phyloP scores from a whole-genome alignment of 2,113 vertebrate genomes.

The Argyrosomus japonicus region DNA sequence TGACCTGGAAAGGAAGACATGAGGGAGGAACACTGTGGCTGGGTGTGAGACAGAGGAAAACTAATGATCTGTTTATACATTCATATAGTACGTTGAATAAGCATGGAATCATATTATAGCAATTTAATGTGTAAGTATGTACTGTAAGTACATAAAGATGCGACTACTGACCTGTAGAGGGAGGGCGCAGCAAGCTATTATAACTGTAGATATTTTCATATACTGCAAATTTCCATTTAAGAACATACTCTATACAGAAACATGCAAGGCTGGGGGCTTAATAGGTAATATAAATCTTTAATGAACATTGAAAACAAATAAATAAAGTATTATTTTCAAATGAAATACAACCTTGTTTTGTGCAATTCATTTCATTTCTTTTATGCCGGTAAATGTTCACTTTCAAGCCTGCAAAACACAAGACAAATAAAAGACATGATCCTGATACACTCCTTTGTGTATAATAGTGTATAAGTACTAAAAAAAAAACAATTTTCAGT shows the following conservation, averaged over 20 bases:
- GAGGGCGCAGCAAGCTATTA: neutral
- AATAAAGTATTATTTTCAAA: neutral
- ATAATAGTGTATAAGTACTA: constrained; percentile 29
- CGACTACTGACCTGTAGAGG: constrained; percentile 15
- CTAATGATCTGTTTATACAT: constrained; percentile 63
- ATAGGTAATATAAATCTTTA: constrained; percentile 3
- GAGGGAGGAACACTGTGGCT: constrained; percentile 25
- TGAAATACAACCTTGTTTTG: neutral
- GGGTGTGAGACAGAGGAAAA: constrained; percentile 36
- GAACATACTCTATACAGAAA: neutral
- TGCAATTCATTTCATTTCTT: constrained; percentile 11
- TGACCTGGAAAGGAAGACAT: constrained; percentile 68
- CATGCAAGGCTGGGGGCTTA: neutral
- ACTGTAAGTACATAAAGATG: constrained; percentile 16
- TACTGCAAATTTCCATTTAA: no score
- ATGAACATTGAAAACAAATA: constrained; percentile 2
- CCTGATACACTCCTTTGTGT: constrained; percentile 5
- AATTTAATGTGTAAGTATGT: constrained; percentile 32
- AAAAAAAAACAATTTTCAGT: constrained; percentile 53
- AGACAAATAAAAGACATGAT: constrained; percentile 18
- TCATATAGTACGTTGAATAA: constrained; percentile 36
- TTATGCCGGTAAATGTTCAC: neutral
- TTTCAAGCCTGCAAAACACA: constrained; percentile 18
- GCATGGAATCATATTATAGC: constrained; percentile 22
- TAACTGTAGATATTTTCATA: neutral